Percentiles rank a stretch among this genome's conserved stretches.
Evolutionary conservation across 2,113 vertebrate genomes (phyloP).

Genomic region (Glaucidium brasilianum): DNA sequence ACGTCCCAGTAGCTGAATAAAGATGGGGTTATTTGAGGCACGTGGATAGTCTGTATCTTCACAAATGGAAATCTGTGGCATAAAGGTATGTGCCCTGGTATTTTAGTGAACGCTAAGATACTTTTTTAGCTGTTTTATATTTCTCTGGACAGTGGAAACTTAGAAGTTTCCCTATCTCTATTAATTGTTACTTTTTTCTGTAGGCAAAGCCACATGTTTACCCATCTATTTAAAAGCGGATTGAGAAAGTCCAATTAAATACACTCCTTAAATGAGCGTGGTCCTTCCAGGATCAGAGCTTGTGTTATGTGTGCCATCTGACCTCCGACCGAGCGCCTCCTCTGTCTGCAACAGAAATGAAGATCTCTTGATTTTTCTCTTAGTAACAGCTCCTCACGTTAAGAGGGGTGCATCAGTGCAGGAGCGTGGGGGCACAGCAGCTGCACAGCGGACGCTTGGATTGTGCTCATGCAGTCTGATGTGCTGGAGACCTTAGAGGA

Average conservation of each 20-base stretch:
- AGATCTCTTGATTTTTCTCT: background rate
- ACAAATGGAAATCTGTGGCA: background rate
- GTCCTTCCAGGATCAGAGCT: background rate
- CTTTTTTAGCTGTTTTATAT: background rate
- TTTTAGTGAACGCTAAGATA: background rate
- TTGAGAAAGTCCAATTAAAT: background rate
- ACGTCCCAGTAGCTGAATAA: background rate
- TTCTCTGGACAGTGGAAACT: background rate
- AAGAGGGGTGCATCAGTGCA: background rate
- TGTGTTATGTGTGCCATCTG: accelerated
- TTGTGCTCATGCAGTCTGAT: accelerated
- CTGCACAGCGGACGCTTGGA: background rate
- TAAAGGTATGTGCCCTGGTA: background rate
- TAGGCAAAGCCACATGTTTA: background rate
- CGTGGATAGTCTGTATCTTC: background rate
- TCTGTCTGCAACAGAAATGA: background rate
- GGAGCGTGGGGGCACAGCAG: accelerated
- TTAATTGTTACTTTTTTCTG: background rate
- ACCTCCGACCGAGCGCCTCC: background rate
- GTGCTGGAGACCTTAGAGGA: background rate
- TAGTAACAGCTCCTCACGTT: background rate
- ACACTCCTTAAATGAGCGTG: background rate
- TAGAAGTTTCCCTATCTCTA: background rate
- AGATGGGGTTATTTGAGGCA: background rate
- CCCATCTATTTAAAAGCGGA: background rate